Conservation (phyloP, 2,888 invertebrate species). For the Chironomus riparius region DNA sequence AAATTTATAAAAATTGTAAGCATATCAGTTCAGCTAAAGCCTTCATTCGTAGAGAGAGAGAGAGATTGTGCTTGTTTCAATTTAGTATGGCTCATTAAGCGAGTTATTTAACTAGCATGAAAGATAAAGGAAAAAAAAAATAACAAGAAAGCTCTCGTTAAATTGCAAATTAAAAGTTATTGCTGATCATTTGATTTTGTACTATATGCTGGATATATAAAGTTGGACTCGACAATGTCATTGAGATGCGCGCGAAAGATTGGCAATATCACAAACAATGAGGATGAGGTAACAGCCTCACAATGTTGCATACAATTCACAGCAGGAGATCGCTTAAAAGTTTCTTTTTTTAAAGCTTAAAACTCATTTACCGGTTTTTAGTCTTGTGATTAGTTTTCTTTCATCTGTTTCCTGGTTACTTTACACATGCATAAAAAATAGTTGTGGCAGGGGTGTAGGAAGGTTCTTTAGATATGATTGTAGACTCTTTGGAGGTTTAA, state of each 20-base stretch:
- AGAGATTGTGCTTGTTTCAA: not conserved
- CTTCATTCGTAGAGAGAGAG: not conserved
- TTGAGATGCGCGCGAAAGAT: too few relatives aligned
- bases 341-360: not conserved
- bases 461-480: too few relatives aligned
- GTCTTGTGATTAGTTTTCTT: conserved; percentile 1
- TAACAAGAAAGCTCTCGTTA: too few relatives aligned
- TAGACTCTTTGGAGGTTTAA: too few relatives aligned
- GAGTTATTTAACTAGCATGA: conserved; percentile 2
- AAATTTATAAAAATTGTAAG: not conserved
- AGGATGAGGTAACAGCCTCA: not conserved
- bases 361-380: conserved; percentile 13
- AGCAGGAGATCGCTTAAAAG: too few relatives aligned
- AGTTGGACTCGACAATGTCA: too few relatives aligned
- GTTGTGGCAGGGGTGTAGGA: not conserved
- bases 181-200: not conserved
- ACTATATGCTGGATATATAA: too few relatives aligned
- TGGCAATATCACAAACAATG: too few relatives aligned
- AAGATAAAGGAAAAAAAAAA: not conserved
- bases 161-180: not conserved
- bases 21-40: not conserved
- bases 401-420: conserved; percentile 2
- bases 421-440: not conserved
- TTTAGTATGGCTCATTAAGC: conserved; percentile 1
- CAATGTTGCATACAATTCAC: not conserved